Percentiles rank a stretch among this genome's conserved stretches.
Conservation (phyloP, 2,888 invertebrate species). For the Caenorhabditis becei region DNA sequence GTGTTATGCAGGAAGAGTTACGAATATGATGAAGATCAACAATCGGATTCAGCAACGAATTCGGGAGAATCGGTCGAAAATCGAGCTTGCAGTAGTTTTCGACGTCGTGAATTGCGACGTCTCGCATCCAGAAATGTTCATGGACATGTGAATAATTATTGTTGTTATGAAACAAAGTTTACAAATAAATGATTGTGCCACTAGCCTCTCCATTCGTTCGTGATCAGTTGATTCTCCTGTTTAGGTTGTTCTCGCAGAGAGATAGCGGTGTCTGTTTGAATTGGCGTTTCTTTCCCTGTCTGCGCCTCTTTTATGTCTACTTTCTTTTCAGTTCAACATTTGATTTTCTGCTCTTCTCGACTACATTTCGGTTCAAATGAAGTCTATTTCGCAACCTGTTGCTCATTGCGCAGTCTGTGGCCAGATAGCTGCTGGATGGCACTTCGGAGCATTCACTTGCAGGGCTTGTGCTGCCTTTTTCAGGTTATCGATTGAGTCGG, state of each 20-base stretch:
- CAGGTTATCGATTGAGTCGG: constrained; percentile 5
- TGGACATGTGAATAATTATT: constrained; percentile 10
- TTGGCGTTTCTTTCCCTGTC: neutral
- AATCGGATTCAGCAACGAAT: constrained; percentile 61
- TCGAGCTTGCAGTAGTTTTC: constrained; percentile 61
- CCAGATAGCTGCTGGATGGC: constrained; percentile 7
- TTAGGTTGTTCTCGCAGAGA: too few relatives aligned
- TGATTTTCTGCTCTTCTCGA: neutral
- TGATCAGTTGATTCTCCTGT: too few relatives aligned
- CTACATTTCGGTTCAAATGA: neutral
- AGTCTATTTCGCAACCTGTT: neutral
- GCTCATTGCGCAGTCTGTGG: neutral
- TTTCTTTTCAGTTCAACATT: neutral
- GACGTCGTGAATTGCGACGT: constrained; percentile 59
- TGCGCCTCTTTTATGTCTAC: neutral
- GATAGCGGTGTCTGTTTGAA: too few relatives aligned
- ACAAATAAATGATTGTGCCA: too few relatives aligned
- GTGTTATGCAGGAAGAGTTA: constrained; percentile 57
- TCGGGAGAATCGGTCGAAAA: constrained; percentile 37
- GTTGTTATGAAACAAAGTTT: too few relatives aligned
- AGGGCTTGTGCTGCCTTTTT: constrained; percentile 43
- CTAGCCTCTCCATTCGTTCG: too few relatives aligned
- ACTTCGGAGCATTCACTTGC: constrained; percentile 38
- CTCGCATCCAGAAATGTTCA: constrained; percentile 46
- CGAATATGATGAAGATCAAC: constrained; percentile 59